Base-by-base conservation (phyloP, 2,888 invertebrate genomes). In the Tolmerus cingulatus region DNA sequence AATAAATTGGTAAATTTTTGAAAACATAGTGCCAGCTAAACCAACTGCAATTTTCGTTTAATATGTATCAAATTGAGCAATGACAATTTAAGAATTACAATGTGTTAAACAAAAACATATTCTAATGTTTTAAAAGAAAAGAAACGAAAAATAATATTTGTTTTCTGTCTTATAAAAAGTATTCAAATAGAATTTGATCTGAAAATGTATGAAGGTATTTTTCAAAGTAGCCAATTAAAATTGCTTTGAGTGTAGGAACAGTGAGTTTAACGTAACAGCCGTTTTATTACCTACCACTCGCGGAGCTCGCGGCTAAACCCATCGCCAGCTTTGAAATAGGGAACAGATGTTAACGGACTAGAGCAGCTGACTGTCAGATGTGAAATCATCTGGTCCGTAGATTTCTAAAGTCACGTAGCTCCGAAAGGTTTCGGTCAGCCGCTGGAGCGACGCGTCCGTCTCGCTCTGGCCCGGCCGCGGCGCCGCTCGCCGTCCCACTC, bases 301-400 rank as follows among this genome's bases (percentile, higher is more conserved):
- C 51, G n/a, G 3, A 51, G 51, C n/a, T 51, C 51, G 16, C 51
- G 1, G 51, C 51, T n/a, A 19, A 51, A 27, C 12, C 27, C 7
- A 1, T 4, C 27, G 66, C 23, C 66, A 0, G 1, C 66, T 66
- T 66, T 51, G 51, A 51, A 66, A 66, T 1, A 66, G 66, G 46
- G 37, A 78, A 43, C 78, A 78, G 78, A 43, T 78, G 78, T 40
- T 78, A 43, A 43, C 23, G 78, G 43, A 78, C 37, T 37, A 40
- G 43, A 40, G 43, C 78, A 78, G 78, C 78, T 78, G 78, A 43
- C 23, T 78, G 78, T 78, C 78, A 78, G 23, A 37, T 78, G 19
- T 43, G 46, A 46, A 9, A 78, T 78, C 78, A 78, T 78, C 78
- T 78, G 78, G 19, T 37, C n/a, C 40, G 37, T 23, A 46, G 23